These are phyloP conservation scores for Pyrochroa serraticornis DNA, from an alignment of 2,888 invertebrate species.

Conservation along the genomic window DNA sequence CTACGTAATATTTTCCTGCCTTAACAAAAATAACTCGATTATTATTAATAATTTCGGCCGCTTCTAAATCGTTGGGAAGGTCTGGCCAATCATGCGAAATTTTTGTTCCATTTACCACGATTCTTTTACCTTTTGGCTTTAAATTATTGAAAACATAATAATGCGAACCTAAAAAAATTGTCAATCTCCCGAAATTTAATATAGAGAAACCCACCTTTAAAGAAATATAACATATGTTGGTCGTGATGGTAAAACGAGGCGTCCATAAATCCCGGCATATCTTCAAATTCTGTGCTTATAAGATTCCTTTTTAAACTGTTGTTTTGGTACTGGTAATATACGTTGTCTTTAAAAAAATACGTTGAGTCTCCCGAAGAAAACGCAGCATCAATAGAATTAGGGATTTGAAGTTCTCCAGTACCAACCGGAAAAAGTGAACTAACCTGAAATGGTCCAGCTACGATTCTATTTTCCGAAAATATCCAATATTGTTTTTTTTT, in stretches of 20 bases:
- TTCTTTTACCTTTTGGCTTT: not conserved
- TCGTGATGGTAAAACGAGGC: not conserved
- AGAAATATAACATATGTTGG: not conserved
- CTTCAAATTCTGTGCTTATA: not conserved
- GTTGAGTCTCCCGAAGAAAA: not conserved
- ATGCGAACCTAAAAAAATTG: not conserved
- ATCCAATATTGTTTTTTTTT: not conserved
- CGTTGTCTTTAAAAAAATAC: slow-evolving; percentile 1
- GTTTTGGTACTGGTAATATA: not conserved
- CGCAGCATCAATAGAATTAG: not conserved
- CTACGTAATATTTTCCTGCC: not conserved
- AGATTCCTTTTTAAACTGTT: not conserved
- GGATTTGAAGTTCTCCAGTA: not conserved
- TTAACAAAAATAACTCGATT: slow-evolving; percentile 21
- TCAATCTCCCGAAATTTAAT: not conserved
- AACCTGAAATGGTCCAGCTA: not conserved
- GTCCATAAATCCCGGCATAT: not conserved
- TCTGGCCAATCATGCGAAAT: slow-evolving; percentile 18
- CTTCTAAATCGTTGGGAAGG: slow-evolving; percentile 25
- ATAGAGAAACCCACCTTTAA: not conserved
- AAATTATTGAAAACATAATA: not conserved
- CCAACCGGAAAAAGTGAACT: not conserved
- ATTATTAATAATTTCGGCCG: slow-evolving; percentile 7
- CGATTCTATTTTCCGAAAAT: not conserved
- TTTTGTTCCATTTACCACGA: slow-evolving; percentile 1